A percentile compares a stretch with the other conserved stretches of the same genome.
phyloP scores from a whole-genome alignment of 2,113 vertebrate species.

The Platycercus adscitus region DNA sequence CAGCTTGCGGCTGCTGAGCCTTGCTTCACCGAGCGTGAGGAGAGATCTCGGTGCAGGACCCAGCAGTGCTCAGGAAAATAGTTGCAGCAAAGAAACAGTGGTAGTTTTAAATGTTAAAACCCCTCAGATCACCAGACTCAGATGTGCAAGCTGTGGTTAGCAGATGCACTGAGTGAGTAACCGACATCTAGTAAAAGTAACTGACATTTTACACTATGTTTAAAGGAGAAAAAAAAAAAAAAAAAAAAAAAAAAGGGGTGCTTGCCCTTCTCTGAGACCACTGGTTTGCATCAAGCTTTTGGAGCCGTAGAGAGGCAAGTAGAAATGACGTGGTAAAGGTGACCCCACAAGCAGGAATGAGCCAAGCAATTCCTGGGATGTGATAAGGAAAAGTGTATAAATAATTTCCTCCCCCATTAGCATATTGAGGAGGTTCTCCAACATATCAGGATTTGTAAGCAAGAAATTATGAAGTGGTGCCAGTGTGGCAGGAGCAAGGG shows the following conservation, averaged over 20 bases:
- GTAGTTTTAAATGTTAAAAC: background rate
- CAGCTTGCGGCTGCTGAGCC: accelerated
- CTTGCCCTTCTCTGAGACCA: background rate
- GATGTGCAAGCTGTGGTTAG: accelerated
- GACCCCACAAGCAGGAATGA: background rate
- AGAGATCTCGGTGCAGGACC: background rate
- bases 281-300: background rate
- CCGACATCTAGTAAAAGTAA: background rate
- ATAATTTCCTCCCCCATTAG: background rate
- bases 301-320: background rate
- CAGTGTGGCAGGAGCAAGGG: background rate
- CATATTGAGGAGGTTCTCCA: background rate
- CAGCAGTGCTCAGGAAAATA: accelerated
- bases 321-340: background rate
- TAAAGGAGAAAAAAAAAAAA: background rate
- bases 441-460: background rate
- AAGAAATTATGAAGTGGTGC: background rate
- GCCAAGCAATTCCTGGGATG: background rate
- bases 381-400: background rate
- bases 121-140: background rate
- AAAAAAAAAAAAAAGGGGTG: background rate
- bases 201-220: accelerated
- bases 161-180: accelerated
- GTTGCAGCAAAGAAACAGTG: background rate
- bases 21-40: accelerated